These are phyloP conservation scores for Galaxias olidus DNA, from an alignment of 2,797 vertebrate species.

Conservation along the genomic window DNA sequence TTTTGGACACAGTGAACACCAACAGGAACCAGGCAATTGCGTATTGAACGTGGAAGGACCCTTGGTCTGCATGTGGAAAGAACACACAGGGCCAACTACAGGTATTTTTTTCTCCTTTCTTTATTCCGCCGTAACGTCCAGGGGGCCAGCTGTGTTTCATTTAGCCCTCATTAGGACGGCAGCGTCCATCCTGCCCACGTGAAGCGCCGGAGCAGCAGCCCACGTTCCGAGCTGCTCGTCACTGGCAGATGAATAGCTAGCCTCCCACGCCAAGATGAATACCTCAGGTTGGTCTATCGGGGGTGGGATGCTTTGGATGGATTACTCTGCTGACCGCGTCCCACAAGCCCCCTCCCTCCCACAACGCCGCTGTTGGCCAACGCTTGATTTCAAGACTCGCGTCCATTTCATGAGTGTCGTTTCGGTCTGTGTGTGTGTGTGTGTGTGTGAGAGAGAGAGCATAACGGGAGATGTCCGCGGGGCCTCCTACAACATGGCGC, in stretches of 20 bases:
- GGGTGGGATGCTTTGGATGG: constrained; percentile 35
- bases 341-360: constrained; percentile 51
- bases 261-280: constrained; percentile 49
- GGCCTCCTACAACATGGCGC: no score
- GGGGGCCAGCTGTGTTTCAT: constrained; percentile 15
- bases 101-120: no score
- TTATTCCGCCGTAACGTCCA: no score
- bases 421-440: neutral
- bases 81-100: no score
- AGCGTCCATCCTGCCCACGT: constrained; percentile 15
- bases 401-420: constrained; percentile 6
- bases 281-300: constrained; percentile 53
- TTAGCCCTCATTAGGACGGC: constrained; percentile 15
- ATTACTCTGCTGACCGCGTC: constrained; percentile 50
- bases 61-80: no score
- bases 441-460: neutral
- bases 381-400: constrained; percentile 15
- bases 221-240: constrained; percentile 6
- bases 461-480: no score
- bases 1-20: no score
- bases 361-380: constrained; percentile 29
- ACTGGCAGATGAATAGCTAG: constrained; percentile 16
- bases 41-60: no score
- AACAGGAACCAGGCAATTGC: no score
- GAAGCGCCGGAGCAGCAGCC: neutral